phyloP scores from a whole-genome alignment of 1,140 invertebrate genomes.

The Pomacea maculata region DNA sequence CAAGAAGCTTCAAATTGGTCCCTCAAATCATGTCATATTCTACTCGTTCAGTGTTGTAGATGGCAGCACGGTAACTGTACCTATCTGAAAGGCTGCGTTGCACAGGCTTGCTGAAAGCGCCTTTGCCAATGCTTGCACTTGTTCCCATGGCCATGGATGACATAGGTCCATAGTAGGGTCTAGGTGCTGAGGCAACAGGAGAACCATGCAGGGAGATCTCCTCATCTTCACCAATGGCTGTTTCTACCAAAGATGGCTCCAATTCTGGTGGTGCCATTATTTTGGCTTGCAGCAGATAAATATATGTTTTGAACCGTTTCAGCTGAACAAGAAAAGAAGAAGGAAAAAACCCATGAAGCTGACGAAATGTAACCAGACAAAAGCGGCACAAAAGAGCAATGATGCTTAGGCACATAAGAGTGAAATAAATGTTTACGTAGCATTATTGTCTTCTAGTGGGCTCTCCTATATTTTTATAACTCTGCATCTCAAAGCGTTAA shows the following conservation, averaged over 20 bases:
- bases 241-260: constrained; percentile 74
- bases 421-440: background rate
- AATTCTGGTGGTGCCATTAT: constrained; percentile 74
- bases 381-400: background rate
- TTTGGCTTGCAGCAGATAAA: constrained; percentile 80
- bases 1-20: too few relatives aligned
- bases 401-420: background rate
- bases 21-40: constrained; percentile 52
- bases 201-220: constrained; percentile 61
- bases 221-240: constrained; percentile 81
- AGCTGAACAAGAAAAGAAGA: constrained; percentile 70
- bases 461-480: background rate
- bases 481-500: too few relatives aligned
- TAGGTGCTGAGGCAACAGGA: constrained; percentile 1
- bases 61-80: constrained; percentile 78
- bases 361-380: background rate
- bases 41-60: constrained; percentile 57
- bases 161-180: constrained; percentile 7
- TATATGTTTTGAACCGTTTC: constrained; percentile 88
- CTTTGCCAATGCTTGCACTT: constrained; percentile 37
- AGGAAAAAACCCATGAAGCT: background rate
- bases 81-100: constrained; percentile 74
- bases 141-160: constrained; percentile 38
- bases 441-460: background rate
- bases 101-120: constrained; percentile 54